A percentile compares a stretch with the other conserved stretches of the same genome.
Conservation (phyloP, 2,113 vertebrate species). For the Cisticola juncidis region DNA sequence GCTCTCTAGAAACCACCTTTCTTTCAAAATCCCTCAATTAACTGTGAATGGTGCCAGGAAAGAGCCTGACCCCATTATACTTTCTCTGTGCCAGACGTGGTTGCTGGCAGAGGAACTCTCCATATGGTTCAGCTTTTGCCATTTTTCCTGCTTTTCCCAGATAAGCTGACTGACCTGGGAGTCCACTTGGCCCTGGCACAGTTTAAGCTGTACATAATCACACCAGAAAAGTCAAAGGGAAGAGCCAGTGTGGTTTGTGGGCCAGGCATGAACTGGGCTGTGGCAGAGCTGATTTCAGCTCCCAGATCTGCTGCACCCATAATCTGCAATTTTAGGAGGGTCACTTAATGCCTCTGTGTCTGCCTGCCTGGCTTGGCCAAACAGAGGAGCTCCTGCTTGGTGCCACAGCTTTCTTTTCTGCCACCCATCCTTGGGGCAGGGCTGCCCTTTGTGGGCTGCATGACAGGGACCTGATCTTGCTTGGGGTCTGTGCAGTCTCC, state of each 20-base stretch:
- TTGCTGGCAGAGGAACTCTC: neutral
- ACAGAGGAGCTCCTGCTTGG: neutral
- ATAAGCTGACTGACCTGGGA: neutral
- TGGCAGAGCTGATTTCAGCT: neutral
- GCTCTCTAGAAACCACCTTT: constrained; percentile 14
- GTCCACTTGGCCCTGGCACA: neutral
- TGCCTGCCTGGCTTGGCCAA: neutral
- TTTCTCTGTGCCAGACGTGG: neutral
- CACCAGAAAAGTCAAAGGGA: neutral
- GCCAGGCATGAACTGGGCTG: neutral
- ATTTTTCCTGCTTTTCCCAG: neutral
- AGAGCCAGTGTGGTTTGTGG: neutral
- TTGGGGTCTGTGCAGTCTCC: neutral
- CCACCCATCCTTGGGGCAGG: neutral
- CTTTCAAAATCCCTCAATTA: neutral
- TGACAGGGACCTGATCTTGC: neutral
- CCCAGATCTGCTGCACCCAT: neutral
- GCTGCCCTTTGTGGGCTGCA: neutral
- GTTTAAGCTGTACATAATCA: neutral
- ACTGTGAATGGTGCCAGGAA: neutral
- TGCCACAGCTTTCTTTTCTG: neutral
- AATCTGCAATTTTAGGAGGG: neutral
- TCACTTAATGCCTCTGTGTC: fast-evolving
- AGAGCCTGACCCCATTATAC: neutral
- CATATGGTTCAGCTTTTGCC: neutral